Conservation (phyloP, 2,797 vertebrate species). For the Sebastes nivosus region DNA sequence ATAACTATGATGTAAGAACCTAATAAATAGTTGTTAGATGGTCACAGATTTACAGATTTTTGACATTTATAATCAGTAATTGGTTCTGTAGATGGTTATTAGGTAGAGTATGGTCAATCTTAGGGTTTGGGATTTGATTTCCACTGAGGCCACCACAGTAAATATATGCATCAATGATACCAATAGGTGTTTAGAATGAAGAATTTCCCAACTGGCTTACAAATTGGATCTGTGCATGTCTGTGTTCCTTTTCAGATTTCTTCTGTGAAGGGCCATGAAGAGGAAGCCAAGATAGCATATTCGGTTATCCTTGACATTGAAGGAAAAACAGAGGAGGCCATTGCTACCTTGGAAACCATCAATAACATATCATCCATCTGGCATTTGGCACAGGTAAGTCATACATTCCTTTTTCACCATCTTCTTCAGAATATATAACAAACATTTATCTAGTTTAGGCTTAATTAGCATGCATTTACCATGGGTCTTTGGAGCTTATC, state of each 20-base stretch:
- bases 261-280: constrained; percentile 86
- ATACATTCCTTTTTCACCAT: not conserved
- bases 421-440: not conserved
- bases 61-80: not conserved
- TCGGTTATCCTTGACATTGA: constrained; percentile 91
- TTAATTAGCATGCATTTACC: not conserved
- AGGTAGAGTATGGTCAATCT: not conserved
- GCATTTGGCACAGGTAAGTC: constrained; percentile 92
- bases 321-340: constrained; percentile 92
- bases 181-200: not conserved
- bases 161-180: not conserved
- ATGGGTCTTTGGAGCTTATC: not conserved
- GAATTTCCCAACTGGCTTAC: not conserved
- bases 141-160: not conserved
- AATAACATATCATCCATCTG: constrained; percentile 90
- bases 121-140: not conserved
- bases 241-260: constrained; percentile 75
- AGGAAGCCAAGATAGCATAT: constrained; percentile 88
- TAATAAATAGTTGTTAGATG: not conserved
- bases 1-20: not conserved
- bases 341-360: constrained; percentile 90
- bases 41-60: not conserved
- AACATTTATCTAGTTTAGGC: not conserved
- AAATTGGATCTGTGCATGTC: not conserved
- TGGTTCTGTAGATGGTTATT: not conserved